These are phyloP conservation scores for Antigone vipio DNA, from an alignment of 2,113 vertebrate species.

Conservation along the genomic window DNA sequence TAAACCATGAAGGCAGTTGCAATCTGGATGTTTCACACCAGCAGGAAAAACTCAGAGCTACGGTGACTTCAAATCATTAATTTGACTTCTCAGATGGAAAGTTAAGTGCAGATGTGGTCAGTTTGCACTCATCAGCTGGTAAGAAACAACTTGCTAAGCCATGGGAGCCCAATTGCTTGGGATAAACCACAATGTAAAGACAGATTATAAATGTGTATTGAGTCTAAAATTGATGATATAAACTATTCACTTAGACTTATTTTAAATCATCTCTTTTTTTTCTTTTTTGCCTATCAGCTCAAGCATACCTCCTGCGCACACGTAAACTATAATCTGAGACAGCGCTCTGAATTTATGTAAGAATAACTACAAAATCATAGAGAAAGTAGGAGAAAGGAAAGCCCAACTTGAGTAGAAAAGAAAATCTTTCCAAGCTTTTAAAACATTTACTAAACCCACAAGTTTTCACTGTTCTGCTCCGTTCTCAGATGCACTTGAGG, in stretches of 20 bases:
- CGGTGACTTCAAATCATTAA: not conserved
- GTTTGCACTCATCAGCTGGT: not conserved
- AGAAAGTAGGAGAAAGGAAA: not conserved
- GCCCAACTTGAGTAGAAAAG: not conserved
- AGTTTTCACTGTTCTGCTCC: not conserved
- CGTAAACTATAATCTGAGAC: not conserved
- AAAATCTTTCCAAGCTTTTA: not conserved
- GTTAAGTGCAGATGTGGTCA: rapidly evolving
- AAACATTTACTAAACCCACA: not conserved
- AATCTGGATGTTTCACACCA: not conserved
- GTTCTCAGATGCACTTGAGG: not conserved
- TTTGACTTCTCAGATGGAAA: not conserved
- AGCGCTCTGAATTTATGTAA: not conserved
- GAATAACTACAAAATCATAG: not conserved
- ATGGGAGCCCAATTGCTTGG: not conserved
- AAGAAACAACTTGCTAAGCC: not conserved
- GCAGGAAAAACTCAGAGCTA: not conserved
- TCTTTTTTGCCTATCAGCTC: not conserved
- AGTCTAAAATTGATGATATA: not conserved
- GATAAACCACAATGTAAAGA: not conserved
- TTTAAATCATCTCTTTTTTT: not conserved
- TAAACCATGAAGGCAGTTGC: not conserved
- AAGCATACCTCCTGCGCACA: not conserved
- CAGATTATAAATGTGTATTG: not conserved
- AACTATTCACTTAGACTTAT: not conserved